Percentiles rank a stretch among this genome's conserved stretches.
Conservation (phyloP, 2,888 invertebrate species). For the Campaea margaritaria region DNA sequence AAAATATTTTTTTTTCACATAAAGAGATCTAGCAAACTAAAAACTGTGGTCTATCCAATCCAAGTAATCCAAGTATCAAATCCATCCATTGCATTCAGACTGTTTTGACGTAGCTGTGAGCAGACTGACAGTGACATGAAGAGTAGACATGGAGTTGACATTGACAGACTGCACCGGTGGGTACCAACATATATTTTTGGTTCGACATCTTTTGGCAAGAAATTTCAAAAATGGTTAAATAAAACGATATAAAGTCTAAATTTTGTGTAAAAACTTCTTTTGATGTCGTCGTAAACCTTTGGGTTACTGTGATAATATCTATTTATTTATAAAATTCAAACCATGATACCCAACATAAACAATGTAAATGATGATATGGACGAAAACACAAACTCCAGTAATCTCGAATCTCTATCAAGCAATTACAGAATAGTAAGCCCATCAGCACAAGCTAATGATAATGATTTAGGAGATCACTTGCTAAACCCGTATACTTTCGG, state of each 20-base stretch:
- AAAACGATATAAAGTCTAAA: slow-evolving; percentile 11
- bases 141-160: too few relatives aligned
- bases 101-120: too few relatives aligned
- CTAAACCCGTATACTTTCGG: slow-evolving; percentile 21
- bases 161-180: too few relatives aligned
- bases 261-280: slow-evolving; percentile 10
- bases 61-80: too few relatives aligned
- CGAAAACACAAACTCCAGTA: slow-evolving; percentile 20
- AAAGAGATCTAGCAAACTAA: too few relatives aligned
- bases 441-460: slow-evolving; percentile 12
- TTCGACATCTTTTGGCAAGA: slow-evolving; percentile 29
- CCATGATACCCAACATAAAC: neutral
- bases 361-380: slow-evolving; percentile 8
- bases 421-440: slow-evolving; percentile 4
- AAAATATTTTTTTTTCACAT: too few relatives aligned
- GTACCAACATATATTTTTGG: too few relatives aligned
- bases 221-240: slow-evolving; percentile 48
- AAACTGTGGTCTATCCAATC: too few relatives aligned
- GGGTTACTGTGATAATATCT: too few relatives aligned
- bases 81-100: too few relatives aligned
- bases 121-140: too few relatives aligned
- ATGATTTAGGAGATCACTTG: slow-evolving; percentile 25
- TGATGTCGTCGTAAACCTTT: neutral
- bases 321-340: too few relatives aligned
- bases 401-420: slow-evolving; percentile 17